A percentile compares a stretch with the other conserved stretches of the same genome.
These are phyloP conservation scores for Vandiemenella viatica DNA, from an alignment of 2,888 invertebrate species.

Conservation along the genomic window DNA sequence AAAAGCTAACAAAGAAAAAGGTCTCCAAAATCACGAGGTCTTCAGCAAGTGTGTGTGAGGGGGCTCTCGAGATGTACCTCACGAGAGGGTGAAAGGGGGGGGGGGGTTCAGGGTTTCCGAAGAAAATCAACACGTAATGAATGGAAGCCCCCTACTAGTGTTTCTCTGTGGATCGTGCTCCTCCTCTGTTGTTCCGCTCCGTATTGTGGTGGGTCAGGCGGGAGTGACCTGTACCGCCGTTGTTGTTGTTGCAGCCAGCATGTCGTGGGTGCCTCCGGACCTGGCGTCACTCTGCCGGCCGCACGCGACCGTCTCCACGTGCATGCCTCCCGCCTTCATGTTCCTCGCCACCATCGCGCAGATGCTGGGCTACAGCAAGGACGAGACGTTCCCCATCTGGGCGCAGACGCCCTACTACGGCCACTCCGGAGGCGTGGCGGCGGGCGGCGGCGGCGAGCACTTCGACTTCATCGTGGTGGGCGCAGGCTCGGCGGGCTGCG, in stretches of 20 bases:
- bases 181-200: too few relatives aligned
- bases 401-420: neutral
- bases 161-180: too few relatives aligned
- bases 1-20: too few relatives aligned
- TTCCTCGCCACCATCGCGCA: conserved; percentile 41
- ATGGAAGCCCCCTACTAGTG: too few relatives aligned
- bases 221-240: too few relatives aligned
- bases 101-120: too few relatives aligned
- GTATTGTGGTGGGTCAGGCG: too few relatives aligned
- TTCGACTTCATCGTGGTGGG: conserved; percentile 49
- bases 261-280: conserved; percentile 28
- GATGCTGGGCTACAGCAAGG: conserved; percentile 39
- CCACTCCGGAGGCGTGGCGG: neutral
- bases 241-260: neutral
- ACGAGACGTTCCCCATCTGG: conserved; percentile 18
- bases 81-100: too few relatives aligned
- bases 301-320: conserved; percentile 39
- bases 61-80: too few relatives aligned
- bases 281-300: conserved; percentile 38
- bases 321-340: conserved; percentile 40
- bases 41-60: too few relatives aligned
- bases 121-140: too few relatives aligned
- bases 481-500: conserved; percentile 52
- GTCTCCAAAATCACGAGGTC: too few relatives aligned
- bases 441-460: conserved; percentile 22